phyloP scores from a whole-genome alignment of 2,797 vertebrate species.

The Pseudochirops corinnae region DNA sequence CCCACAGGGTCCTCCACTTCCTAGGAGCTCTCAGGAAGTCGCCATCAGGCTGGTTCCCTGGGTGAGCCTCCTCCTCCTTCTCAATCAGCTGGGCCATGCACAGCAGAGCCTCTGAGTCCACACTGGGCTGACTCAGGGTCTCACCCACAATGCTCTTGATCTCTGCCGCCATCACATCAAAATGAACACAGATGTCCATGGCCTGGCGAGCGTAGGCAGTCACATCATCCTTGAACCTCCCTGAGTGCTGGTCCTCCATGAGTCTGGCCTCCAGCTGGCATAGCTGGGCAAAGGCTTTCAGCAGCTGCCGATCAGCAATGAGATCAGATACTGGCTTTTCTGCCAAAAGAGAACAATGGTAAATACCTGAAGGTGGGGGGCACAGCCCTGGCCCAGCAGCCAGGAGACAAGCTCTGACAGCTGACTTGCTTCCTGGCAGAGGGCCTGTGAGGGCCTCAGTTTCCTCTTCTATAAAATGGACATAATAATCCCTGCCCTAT shows the following conservation, averaged over 20 bases:
- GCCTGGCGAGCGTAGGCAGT: slow-evolving; percentile 86
- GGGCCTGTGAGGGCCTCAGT: not conserved
- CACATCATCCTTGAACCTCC: slow-evolving; percentile 74
- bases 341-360: not conserved
- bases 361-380: not conserved
- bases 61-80: slow-evolving; percentile 87
- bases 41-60: slow-evolving; percentile 30
- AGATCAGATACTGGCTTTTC: slow-evolving; percentile 81
- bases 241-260: slow-evolving; percentile 79
- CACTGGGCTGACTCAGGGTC: slow-evolving; percentile 83
- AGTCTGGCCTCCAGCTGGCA: slow-evolving; percentile 86
- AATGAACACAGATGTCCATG: slow-evolving; percentile 91
- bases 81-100: slow-evolving; percentile 87
- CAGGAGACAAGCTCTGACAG: not conserved
- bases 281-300: slow-evolving; percentile 91
- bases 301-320: slow-evolving; percentile 88
- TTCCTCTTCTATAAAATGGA: not conserved
- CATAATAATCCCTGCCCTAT: not conserved
- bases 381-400: not conserved
- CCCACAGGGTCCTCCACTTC: slow-evolving; percentile 91
- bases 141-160: slow-evolving; percentile 85
- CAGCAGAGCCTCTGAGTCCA: slow-evolving; percentile 83
- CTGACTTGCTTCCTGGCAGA: not conserved
- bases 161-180: slow-evolving; percentile 82
- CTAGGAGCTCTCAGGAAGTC: slow-evolving; percentile 81